Base-by-base conservation (phyloP, 2,113 vertebrate species). In the Gavia stellata region DNA sequence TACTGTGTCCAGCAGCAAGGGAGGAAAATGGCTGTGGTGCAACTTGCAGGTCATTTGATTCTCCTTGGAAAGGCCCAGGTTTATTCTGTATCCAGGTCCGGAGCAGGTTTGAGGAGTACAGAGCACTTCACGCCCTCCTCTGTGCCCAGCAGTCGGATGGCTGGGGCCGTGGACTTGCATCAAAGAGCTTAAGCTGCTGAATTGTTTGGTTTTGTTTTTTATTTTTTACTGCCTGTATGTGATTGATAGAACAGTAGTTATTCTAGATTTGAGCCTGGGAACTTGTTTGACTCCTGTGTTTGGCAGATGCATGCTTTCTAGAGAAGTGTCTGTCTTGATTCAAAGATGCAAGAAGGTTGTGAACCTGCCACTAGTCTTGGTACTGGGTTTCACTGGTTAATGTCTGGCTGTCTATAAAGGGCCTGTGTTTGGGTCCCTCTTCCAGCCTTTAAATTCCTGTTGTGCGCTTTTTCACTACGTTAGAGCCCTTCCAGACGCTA, bases 51-150 rank as follows among this genome's bases (percentile, higher is more conserved):
- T 59, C 14, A 2, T 12, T 87, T 23, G 19, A 15, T 81, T 84
- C 56, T 66, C 55, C 34, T 42, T 31, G 15, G 19, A 40, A 66
- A 61, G 25, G 52, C 73, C 50, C 45, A 8, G n/a, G 34, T 16
- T 47, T 44, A 33, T 44, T 63, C 63, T 6, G 9, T 24, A 10
- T 38, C 78, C 11, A 4, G 26, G 6, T 56, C 75, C 52, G 72
- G 52, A 36, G 52, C 2, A 3, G 29, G 17, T 23, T 26, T 58
- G 33, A 55, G 71, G 44, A 5, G 38, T 28, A 14, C 0, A 11
- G 33, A 38, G 71, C 15, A 12, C 9, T 59, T 74, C 11, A 5
- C 0, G 0, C 31, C 31, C 20, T 59, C 40, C 45, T 79, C 38
- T 34, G 21, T 38, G 56, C 29, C 21, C 23, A 3, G 4, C 61